Base-by-base conservation (phyloP, 2,797 vertebrate species). In the Brachyrhaphis roseni region DNA sequence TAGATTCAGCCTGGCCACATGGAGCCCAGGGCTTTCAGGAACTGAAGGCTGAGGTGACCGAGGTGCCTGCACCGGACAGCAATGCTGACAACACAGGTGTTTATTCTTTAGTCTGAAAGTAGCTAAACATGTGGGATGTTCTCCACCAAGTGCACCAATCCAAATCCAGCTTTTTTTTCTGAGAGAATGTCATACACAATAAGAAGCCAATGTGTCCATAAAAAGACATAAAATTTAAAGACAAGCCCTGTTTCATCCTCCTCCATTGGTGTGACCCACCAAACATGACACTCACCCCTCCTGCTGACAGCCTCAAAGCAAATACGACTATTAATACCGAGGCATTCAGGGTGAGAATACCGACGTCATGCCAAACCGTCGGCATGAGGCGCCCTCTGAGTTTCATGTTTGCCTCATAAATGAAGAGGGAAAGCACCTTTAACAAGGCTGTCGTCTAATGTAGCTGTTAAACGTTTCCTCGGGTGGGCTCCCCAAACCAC, bases 31-130 rank as follows among this genome's bases (percentile, higher is more conserved):
- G 93, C 70, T 98, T 96, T 91, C 97, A 97, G 91, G 98, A 99
- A 92, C 84, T 98, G 87, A 98, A 98, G 91, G 97, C 97, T 0
- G 97, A 97, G 76, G 94, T 97, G 78, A 97, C 96, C 0, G 97
- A 98, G 91, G 91, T 98, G 5, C 96, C 97, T 0, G 97, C 95
- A 28, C 90, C 87, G 0, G 90, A 85, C 46, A 82, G 59, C 88
- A 66, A 77, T 13, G 91, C 57, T 41, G 83, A 93, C 49, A 85
- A 71, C 84, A 83, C 91, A 95, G 96, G 96, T 96, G 71, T 46
- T 41, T 64, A 1, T 51, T 55, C 46, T 72, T 57, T 36, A 75
- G n/a, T 26, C n/a, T 45, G 26, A 41, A 46, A 36, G 5, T 8
- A 26, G 26, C 31, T 4, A 6, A 55, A 47, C 31, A 64, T 0